Evolutionary conservation across 2,797 vertebrate species (phyloP).

Genomic region (Takifugu ocellatus): DNA sequence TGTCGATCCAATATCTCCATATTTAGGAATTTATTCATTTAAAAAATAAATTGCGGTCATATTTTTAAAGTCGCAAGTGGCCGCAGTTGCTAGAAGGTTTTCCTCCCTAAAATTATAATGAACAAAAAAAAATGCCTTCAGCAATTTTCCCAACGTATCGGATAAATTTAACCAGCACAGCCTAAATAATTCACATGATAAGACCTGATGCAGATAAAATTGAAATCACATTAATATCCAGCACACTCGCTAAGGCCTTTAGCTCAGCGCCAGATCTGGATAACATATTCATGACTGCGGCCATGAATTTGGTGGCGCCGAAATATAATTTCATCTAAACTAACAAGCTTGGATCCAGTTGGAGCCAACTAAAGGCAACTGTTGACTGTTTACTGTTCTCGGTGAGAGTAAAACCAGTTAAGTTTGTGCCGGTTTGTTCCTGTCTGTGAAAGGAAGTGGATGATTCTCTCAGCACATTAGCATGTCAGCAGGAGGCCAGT

Average conservation of each 20-base stretch:
- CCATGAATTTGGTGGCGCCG: constrained; percentile 6
- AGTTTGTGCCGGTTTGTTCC: constrained; percentile 41
- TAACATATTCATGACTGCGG: constrained; percentile 5
- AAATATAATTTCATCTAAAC: neutral
- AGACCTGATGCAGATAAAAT: neutral
- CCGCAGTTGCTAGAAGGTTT: neutral
- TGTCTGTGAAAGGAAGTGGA: constrained; percentile 38
- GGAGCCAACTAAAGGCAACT: constrained; percentile 14
- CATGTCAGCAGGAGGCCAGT: constrained; percentile 51
- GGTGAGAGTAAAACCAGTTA: constrained; percentile 25
- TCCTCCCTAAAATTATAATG: neutral
- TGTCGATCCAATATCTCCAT: too few relatives aligned
- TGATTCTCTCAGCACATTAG: constrained; percentile 65
- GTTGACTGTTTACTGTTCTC: constrained; percentile 8
- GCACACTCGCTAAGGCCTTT: neutral
- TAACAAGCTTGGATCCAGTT: constrained; percentile 8
- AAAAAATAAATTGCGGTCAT: too few relatives aligned
- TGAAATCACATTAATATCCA: neutral
- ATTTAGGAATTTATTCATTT: too few relatives aligned
- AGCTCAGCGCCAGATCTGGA: constrained; percentile 2
- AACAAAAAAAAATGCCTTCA: neutral
- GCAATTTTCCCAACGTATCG: neutral
- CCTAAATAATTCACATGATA: neutral
- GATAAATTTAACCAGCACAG: neutral
- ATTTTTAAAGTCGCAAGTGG: neutral